Evolutionary conservation across 2,888 invertebrate species (phyloP).

Genomic region (Teleogryllus oceanicus): DNA sequence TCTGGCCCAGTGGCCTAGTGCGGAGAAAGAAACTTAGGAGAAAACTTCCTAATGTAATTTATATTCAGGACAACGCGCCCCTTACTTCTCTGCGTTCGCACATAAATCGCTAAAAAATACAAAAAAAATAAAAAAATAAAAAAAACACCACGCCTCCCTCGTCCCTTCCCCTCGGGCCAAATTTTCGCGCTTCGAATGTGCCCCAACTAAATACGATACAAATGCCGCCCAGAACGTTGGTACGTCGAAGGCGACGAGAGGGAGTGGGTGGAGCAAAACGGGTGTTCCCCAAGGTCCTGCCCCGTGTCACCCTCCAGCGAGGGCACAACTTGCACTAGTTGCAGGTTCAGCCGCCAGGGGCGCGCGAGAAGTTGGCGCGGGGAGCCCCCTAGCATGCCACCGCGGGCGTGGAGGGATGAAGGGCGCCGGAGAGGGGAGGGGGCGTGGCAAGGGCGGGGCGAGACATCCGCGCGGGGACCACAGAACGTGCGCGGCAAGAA

Average conservation of each 20-base stretch:
- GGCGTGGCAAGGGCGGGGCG: background rate
- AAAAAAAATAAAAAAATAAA: background rate
- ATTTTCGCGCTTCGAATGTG: no score
- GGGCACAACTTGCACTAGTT: background rate
- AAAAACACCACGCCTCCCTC: no score
- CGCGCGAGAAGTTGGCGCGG: background rate
- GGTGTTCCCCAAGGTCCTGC: no score
- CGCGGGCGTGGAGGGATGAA: background rate
- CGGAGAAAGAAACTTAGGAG: background rate
- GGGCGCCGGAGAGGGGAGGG: background rate
- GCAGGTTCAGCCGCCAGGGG: background rate
- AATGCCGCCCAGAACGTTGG: no score
- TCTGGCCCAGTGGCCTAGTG: background rate
- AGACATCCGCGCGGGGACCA: background rate
- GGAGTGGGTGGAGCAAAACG: no score
- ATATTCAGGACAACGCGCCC: slow-evolving; percentile 4
- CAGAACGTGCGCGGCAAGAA: background rate
- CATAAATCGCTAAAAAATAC: background rate
- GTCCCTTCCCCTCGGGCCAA: no score
- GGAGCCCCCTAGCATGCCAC: background rate
- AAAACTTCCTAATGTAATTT: slow-evolving; percentile 7
- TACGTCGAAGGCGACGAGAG: no score
- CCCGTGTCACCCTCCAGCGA: background rate
- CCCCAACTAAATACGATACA: no score
- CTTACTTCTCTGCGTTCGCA: background rate